Evolutionary conservation across 2,113 vertebrate species (phyloP), one percentile per base, ranked within the genome.

Genomic region (Chaetodon auriga): DNA sequence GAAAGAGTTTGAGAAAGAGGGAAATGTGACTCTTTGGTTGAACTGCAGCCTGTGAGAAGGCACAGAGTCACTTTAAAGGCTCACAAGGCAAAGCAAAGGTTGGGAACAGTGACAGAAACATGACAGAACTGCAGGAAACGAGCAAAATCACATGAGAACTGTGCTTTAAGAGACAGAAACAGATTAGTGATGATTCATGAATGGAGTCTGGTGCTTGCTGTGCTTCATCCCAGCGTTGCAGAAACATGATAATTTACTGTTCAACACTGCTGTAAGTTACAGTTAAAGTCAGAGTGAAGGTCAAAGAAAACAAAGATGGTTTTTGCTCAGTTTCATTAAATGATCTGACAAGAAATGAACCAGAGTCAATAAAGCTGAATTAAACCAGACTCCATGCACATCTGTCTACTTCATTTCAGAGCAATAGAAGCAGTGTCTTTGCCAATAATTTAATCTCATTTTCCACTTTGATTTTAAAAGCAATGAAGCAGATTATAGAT

Each of bases 151-250:
- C 45, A 46, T 12, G 9, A 46, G 11, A 46, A 16, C 58, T 1
- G 53, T 23, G n/a, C n/a, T 12, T 61, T 0, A 19, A 12, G 60
- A 12, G 61, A 41, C 38, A 16, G 30, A 38, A 48, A 51, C 18
- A 35, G 48, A 21, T 36, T 23, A 9, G 19, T 13, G 64, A 5
- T 10, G 4, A 7, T 46, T 68, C 38, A n/a, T 69, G 35, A 15
- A 68, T 68, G 45, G 43, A 19, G 43, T 48, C 64, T 51, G 66
- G 66, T 51, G 65, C 25, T 51, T 36, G 46, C 19, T 35, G 45
- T 4, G 38, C 19, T 45, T 13, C 30, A 30, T 30, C 30, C 30
- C 30, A 30, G 30, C 30, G 30, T 30, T 30, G 30, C 30, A 30
- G 30, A 30, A 30, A 30, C 30, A 30, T 30, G 30, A 30, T 30